These are phyloP conservation scores for Acyrthosiphon pisum DNA, from an alignment of 1,140 invertebrate genomes.

Conservation along the genomic window DNA sequence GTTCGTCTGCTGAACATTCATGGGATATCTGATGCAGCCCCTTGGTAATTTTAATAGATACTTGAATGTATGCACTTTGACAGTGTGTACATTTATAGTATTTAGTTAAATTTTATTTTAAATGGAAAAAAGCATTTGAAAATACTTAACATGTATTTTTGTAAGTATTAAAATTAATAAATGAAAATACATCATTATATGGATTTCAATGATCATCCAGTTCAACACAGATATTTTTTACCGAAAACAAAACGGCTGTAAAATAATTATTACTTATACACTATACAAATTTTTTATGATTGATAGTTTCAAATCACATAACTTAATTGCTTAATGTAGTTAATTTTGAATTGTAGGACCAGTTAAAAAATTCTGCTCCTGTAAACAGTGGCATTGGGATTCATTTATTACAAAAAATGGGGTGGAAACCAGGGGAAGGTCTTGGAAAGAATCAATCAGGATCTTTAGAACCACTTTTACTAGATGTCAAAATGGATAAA, in stretches of 20 bases:
- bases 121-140: slow-evolving; percentile 9
- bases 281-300: neutral
- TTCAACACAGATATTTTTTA: slow-evolving; percentile 28
- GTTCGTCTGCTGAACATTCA: slow-evolving; percentile 38
- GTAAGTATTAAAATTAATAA: slow-evolving; percentile 31
- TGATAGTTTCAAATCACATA: neutral
- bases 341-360: slow-evolving; percentile 71
- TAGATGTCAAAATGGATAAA: slow-evolving; percentile 94
- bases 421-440: slow-evolving; percentile 94
- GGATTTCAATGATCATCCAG: neutral
- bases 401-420: slow-evolving; percentile 96
- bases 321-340: neutral
- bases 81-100: slow-evolving; percentile 43
- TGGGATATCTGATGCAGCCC: slow-evolving; percentile 39
- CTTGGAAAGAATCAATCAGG: slow-evolving; percentile 95
- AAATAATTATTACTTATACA: neutral
- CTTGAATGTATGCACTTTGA: slow-evolving; percentile 15
- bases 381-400: slow-evolving; percentile 94
- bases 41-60: slow-evolving; percentile 53
- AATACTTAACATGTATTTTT: slow-evolving; percentile 14
- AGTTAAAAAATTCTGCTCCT: slow-evolving; percentile 82
- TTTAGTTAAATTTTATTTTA: slow-evolving; percentile 44
- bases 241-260: neutral
- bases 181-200: slow-evolving; percentile 20
- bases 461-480: slow-evolving; percentile 81